These are phyloP conservation scores for Calliphora vomitoria DNA, from an alignment of 2,888 invertebrate genomes.

Conservation along the genomic window DNA sequence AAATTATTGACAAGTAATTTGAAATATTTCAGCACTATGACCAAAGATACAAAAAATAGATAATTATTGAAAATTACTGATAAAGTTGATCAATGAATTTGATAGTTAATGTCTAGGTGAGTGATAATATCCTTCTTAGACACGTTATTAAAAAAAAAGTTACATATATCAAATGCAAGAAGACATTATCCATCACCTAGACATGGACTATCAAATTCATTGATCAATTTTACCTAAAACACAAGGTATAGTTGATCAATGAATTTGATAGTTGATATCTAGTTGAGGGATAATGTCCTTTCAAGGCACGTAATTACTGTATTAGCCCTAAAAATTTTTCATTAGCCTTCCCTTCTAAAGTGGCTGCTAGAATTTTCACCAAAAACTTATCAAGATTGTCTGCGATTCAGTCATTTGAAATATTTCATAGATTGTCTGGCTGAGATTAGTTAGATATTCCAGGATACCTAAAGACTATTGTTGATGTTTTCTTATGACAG, in stretches of 20 bases:
- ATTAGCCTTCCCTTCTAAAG: not conserved
- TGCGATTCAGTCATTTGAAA: not conserved
- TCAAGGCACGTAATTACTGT: not conserved
- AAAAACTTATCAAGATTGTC: slow-evolving; percentile 39
- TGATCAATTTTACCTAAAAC: slow-evolving; percentile 14
- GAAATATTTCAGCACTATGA: not conserved
- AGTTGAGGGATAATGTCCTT: not conserved
- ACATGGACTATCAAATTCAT: slow-evolving; percentile 25
- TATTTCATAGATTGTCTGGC: slow-evolving; percentile 52
- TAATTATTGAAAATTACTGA: no score
- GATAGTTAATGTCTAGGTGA: not conserved
- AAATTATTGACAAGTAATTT: not conserved
- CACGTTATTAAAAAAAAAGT: no score
- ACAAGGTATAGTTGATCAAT: slow-evolving; percentile 24
- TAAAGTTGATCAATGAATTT: slow-evolving; percentile 44
- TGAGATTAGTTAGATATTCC: slow-evolving; percentile 32
- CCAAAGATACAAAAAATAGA: not conserved
- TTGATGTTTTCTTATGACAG: not conserved
- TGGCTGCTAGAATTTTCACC: slow-evolving; percentile 25
- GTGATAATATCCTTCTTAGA: no score
- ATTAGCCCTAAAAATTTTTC: not conserved
- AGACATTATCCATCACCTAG: not conserved
- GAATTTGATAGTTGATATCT: slow-evolving; percentile 23
- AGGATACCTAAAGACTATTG: slow-evolving; percentile 2
- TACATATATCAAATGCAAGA: no score